Evolutionary conservation across 2,888 invertebrate genomes (phyloP).

Genomic region (Pharmacophagus antenor): DNA sequence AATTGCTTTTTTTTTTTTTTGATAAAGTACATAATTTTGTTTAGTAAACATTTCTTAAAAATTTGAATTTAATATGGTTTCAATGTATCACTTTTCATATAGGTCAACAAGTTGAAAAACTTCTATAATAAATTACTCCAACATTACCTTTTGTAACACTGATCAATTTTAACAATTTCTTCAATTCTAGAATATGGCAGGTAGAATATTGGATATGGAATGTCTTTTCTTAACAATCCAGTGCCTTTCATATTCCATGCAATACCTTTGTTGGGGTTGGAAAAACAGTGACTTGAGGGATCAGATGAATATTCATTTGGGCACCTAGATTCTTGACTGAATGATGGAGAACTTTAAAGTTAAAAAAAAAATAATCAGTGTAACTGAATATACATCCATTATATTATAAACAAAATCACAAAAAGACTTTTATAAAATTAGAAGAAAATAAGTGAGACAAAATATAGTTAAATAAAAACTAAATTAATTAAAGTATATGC

Average conservation of each 20-base stretch:
- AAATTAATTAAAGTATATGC: too few relatives aligned
- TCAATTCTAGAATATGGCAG: constrained; percentile 77
- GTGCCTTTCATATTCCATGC: constrained; percentile 92
- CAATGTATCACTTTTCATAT: neutral
- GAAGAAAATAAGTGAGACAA: too few relatives aligned
- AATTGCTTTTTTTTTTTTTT: neutral
- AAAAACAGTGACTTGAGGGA: constrained; percentile 69
- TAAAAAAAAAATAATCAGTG: neutral
- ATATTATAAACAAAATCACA: too few relatives aligned
- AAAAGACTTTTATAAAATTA: too few relatives aligned
- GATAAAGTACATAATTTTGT: neutral
- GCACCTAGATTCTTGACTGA: constrained; percentile 87
- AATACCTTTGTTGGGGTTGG: constrained; percentile 79
- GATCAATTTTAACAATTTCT: constrained; percentile 80
- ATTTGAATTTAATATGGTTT: neutral
- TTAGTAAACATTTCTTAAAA: neutral
- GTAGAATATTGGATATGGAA: constrained; percentile 94
- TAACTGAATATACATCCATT: neutral
- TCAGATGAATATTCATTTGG: constrained; percentile 87
- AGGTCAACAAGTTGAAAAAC: too few relatives aligned
- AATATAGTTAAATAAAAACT: too few relatives aligned
- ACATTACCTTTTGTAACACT: constrained; percentile 83
- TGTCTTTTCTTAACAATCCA: constrained; percentile 87
- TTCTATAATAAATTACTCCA: too few relatives aligned
- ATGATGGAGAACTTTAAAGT: constrained; percentile 55